Conservation (phyloP, 1,140 invertebrate species). For the Pachyrhynchus sulphureomaculatus region DNA sequence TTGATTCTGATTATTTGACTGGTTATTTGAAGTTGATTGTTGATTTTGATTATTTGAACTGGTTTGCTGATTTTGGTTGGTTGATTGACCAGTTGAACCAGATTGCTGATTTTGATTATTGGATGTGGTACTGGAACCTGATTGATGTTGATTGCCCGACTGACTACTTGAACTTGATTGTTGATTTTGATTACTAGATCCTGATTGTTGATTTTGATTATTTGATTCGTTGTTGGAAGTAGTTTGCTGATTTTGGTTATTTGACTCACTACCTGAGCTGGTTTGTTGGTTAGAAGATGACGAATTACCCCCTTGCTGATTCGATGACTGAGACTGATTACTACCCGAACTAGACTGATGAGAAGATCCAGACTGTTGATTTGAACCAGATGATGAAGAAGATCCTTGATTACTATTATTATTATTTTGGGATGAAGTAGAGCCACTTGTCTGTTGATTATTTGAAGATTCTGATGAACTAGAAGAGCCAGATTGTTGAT, state of each 20-base stretch:
- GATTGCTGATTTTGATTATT: slow-evolving; percentile 4
- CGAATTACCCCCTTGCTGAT: slow-evolving; percentile 1
- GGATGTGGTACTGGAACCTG: not conserved
- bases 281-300: not conserved
- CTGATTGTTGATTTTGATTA: slow-evolving; percentile 1
- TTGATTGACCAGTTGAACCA: not conserved
- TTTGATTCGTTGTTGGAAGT: not conserved
- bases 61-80: not conserved
- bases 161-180: slow-evolving; percentile 12
- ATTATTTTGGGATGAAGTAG: no score
- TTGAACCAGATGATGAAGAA: not conserved
- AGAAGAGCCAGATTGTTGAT: slow-evolving; percentile 33
- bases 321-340: not conserved
- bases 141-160: slow-evolving; percentile 6
- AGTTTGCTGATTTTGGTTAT: no score
- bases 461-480: slow-evolving; percentile 8
- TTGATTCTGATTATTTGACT: not conserved
- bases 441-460: slow-evolving; percentile 15
- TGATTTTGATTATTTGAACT: slow-evolving; percentile 16
- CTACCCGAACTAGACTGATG: not conserved
- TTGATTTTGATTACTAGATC: slow-evolving; percentile 18
- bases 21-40: slow-evolving; percentile 11
- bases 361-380: not conserved
- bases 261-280: not conserved
- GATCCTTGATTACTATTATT: slow-evolving; percentile 28